phyloP scores from a whole-genome alignment of 2,113 vertebrate genomes.

The Macquaria australasica region DNA sequence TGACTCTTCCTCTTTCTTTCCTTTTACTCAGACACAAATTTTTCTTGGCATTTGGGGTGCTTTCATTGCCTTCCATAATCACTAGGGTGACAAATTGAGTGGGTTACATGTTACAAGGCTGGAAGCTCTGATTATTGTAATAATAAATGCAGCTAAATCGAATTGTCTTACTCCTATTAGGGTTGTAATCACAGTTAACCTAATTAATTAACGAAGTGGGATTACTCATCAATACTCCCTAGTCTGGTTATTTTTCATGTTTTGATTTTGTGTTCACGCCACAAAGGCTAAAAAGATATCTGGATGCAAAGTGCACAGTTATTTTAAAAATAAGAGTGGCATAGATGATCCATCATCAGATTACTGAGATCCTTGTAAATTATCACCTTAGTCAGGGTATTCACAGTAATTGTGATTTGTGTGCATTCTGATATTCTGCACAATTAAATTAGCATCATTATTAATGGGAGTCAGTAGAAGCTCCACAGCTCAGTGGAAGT shows the following conservation, averaged over 20 bases:
- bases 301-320: background rate
- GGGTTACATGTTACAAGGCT: background rate
- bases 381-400: background rate
- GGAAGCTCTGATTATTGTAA: background rate
- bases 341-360: background rate
- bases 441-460: background rate
- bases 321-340: background rate
- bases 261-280: background rate
- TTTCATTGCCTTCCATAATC: constrained; percentile 35
- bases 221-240: background rate
- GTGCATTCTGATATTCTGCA: background rate
- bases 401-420: constrained; percentile 1
- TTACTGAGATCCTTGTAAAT: background rate
- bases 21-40: constrained; percentile 34
- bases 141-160: background rate
- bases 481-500: constrained; percentile 10
- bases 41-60: constrained; percentile 10
- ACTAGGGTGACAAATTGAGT: constrained; percentile 8
- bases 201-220: background rate
- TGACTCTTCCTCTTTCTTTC: constrained; percentile 39
- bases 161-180: constrained; percentile 4
- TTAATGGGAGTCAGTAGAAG: background rate
- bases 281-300: background rate
- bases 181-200: background rate
- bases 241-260: background rate